Evolutionary conservation across 2,888 invertebrate genomes (phyloP), one percentile per base, ranked within the genome.

Genomic region (Gryllus longicercus): DNA sequence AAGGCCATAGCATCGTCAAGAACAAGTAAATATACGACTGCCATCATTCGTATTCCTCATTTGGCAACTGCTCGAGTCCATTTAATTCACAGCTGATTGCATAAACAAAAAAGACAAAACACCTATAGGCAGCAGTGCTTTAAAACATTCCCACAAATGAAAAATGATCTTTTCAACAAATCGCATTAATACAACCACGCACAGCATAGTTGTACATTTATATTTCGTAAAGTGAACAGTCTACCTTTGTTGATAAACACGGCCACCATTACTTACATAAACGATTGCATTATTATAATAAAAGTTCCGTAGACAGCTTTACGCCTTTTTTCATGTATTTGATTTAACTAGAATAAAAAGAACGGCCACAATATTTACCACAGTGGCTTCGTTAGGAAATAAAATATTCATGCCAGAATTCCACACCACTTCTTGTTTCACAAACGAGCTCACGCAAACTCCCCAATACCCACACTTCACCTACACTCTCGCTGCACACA

Each of bases 201-300:
- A 38, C 38, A 38, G 38, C 38, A 38, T 38, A 38, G 38, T 38
- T 38, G 38, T 38, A 38, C 38, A 38, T 38, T 38, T 38, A 63
- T 63, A 63, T 63, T 18, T n/a, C 63, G 63, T 63, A n/a, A 63
- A 63, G n/a, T 63, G n/a, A 14, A 63, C n/a, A 14, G 63, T 63
- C 63, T 38, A 38, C 79, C 79, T 79, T 79, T 79, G 79, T 79
- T 79, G 79, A 79, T 76, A 79, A 79, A 79, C 79, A 79, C 75
- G 79, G 76, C 79, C 76, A 51, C 79, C 78, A 79, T 79, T 79
- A 75, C 49, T 79, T 79, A 75, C 78, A 74, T 50, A 74, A 79
- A n/a, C 78, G 23, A 49, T 50, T 74, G 63, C 63, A 63, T 63
- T 63, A 18, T 63, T 63, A 14, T 18, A 63, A 63, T 63, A 63